Evolutionary conservation across 2,113 vertebrate genomes (phyloP).

Genomic region (Epinephelus moara): DNA sequence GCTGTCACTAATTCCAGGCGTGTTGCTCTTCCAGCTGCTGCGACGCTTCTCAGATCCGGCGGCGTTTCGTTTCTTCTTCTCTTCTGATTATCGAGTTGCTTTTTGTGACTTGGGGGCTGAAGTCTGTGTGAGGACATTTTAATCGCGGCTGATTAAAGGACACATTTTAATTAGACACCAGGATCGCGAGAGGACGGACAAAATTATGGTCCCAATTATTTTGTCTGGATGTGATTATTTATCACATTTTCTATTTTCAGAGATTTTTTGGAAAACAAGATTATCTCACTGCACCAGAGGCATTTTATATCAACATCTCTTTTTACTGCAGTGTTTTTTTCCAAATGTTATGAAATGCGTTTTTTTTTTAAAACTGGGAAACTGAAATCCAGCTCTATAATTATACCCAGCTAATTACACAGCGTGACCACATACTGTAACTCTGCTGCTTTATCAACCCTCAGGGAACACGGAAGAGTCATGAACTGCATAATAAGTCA

Average conservation of each 20-base stretch:
- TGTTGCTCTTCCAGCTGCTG: constrained; percentile 42
- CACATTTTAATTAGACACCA: constrained; percentile 47
- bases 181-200: not conserved
- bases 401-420: not conserved
- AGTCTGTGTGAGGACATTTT: constrained; percentile 32
- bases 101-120: constrained; percentile 22
- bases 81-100: not conserved
- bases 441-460: not conserved
- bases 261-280: not conserved
- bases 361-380: constrained; percentile 4
- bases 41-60: constrained; percentile 4
- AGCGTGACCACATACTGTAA: not conserved
- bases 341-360: not conserved
- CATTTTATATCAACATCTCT: not conserved
- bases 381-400: not conserved
- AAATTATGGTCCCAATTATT: constrained; percentile 43
- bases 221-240: constrained; percentile 21
- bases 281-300: not conserved
- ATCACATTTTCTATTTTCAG: not conserved
- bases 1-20: constrained; percentile 42
- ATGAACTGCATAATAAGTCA: not conserved
- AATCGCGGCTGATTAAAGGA: constrained; percentile 49
- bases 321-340: not conserved
- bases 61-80: constrained; percentile 26
- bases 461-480: not conserved